phyloP scores from a whole-genome alignment of 2,113 vertebrate genomes.

The Planiliza haematocheilus region DNA sequence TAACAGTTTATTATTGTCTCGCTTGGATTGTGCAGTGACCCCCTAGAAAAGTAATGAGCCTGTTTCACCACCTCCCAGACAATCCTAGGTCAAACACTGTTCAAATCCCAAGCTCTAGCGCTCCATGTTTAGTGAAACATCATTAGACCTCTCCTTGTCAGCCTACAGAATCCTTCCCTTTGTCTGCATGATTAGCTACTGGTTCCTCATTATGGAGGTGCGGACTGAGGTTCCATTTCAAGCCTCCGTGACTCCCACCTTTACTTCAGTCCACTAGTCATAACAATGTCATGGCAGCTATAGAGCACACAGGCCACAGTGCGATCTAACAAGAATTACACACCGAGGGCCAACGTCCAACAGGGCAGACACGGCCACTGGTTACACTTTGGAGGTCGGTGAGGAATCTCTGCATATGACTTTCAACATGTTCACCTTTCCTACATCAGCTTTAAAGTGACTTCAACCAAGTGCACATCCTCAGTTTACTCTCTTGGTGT shows the following conservation, averaged over 20 bases:
- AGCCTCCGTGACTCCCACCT: slow-evolving; percentile 71
- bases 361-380: slow-evolving; percentile 19
- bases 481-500: slow-evolving; percentile 57
- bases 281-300: slow-evolving; percentile 71
- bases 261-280: slow-evolving; percentile 70
- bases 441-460: slow-evolving; percentile 61
- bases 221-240: slow-evolving; percentile 62
- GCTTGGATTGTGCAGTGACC: neutral
- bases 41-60: neutral
- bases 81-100: slow-evolving; percentile 7
- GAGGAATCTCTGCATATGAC: slow-evolving; percentile 37
- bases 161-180: slow-evolving; percentile 39
- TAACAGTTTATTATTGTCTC: neutral
- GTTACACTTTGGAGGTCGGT: slow-evolving; percentile 35
- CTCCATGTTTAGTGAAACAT: slow-evolving; percentile 54
- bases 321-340: slow-evolving; percentile 55
- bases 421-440: slow-evolving; percentile 39
- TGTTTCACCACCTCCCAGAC: slow-evolving; percentile 14
- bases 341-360: slow-evolving; percentile 37
- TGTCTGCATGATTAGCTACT: slow-evolving; percentile 66
- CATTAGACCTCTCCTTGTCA: slow-evolving; percentile 45
- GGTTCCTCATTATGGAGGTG: slow-evolving; percentile 59
- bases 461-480: slow-evolving; percentile 61
- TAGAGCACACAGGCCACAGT: slow-evolving; percentile 39
- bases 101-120: slow-evolving; percentile 24